Evolutionary conservation across 2,888 invertebrate genomes (phyloP).

Genomic region (Drosophila recens): DNA sequence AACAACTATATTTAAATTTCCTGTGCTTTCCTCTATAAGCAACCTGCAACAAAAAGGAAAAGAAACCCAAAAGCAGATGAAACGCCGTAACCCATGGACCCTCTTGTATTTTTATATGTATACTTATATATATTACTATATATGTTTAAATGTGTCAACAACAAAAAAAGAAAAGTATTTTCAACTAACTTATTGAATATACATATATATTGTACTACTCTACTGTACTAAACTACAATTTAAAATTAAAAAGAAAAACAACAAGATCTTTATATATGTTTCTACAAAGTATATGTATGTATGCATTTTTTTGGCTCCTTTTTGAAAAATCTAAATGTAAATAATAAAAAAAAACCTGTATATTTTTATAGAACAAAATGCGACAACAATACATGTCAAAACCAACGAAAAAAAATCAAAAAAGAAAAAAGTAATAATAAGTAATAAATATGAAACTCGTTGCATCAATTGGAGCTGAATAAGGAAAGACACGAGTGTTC

Average conservation of each 20-base stretch:
- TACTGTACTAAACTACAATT: conserved; percentile 9
- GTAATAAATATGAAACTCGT: conserved; percentile 5
- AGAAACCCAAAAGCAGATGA: conserved; percentile 21
- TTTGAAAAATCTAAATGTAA: conserved; percentile 64
- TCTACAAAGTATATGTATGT: background rate
- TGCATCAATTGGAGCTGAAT: conserved; percentile 15
- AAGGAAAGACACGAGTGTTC: background rate
- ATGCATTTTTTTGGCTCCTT: conserved; percentile 38
- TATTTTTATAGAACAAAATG: conserved; percentile 53
- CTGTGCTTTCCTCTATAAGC: conserved; percentile 4
- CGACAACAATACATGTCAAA: conserved; percentile 10
- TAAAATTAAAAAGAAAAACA: background rate
- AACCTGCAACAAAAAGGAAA: conserved; percentile 22
- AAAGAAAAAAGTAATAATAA: background rate
- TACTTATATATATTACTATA: conserved; percentile 24
- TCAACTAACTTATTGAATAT: conserved; percentile 67
- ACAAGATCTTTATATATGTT: conserved; percentile 11
- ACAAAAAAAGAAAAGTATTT: conserved; percentile 51
- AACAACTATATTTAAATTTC: conserved; percentile 7
- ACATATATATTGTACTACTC: conserved; percentile 8
- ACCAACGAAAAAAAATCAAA: conserved; percentile 15
- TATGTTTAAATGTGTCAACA: conserved; percentile 30
- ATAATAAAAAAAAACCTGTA: conserved; percentile 47
- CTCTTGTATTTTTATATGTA: conserved; percentile 77
- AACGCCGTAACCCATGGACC: conserved; percentile 71